A percentile compares a stretch with the other conserved stretches of the same genome.
phyloP scores from a whole-genome alignment of 1,140 invertebrate genomes.

The Drosophila pseudoananassae region DNA sequence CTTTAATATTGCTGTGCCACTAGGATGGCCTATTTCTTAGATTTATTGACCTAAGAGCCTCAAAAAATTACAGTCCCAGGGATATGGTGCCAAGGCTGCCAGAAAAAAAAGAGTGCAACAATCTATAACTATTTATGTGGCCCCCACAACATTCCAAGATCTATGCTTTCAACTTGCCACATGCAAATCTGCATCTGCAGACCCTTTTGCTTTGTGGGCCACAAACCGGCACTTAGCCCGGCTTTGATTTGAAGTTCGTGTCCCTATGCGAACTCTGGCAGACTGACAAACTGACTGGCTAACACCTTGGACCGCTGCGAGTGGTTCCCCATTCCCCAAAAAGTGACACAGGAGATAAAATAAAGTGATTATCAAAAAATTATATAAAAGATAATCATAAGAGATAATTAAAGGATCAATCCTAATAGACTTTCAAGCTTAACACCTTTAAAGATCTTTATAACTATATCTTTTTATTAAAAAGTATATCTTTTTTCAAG shows the following conservation, averaged over 20 bases:
- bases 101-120: conserved; percentile 35
- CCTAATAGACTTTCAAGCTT: background rate
- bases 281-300: conserved; percentile 49
- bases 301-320: conserved; percentile 66
- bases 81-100: conserved; percentile 53
- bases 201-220: conserved; percentile 34
- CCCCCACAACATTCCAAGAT: conserved; percentile 51
- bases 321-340: conserved; percentile 11
- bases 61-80: background rate
- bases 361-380: background rate
- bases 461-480: background rate
- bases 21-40: too few relatives aligned
- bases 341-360: conserved; percentile 1
- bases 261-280: conserved; percentile 71
- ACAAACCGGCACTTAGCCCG: conserved; percentile 75
- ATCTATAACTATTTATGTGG: conserved; percentile 61
- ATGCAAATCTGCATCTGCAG: conserved; percentile 64
- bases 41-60: too few relatives aligned
- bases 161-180: conserved; percentile 45
- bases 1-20: too few relatives aligned
- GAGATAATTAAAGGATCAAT: background rate
- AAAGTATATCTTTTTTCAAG: background rate
- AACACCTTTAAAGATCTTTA: too few relatives aligned
- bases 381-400: too few relatives aligned
- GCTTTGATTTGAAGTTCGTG: conserved; percentile 82